Percentiles rank a stretch among this genome's conserved stretches.
phyloP scores from a whole-genome alignment of 1,140 invertebrate species.

The Bombus confusus region DNA sequence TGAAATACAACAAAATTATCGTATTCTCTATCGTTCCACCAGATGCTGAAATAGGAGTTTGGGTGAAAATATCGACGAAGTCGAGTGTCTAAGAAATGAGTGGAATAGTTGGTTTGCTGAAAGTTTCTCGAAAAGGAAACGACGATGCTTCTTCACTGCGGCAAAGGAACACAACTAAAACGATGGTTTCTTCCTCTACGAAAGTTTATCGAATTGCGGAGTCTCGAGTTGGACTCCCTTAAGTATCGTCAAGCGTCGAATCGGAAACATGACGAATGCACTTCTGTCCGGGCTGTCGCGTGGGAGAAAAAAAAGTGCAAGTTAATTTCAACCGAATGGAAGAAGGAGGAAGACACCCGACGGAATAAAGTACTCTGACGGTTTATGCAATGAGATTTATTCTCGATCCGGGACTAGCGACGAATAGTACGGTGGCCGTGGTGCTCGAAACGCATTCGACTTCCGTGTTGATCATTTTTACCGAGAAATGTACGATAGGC shows the following conservation, averaged over 20 bases:
- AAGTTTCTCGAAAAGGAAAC: neutral
- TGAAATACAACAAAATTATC: neutral
- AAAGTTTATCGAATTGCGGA: slow-evolving; percentile 39
- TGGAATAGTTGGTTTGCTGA: neutral
- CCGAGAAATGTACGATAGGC: neutral
- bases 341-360: neutral
- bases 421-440: neutral
- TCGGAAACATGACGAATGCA: slow-evolving; percentile 38
- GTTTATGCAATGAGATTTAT: neutral
- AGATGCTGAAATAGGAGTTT: neutral
- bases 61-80: neutral
- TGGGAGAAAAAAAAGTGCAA: neutral
- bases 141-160: neutral
- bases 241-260: slow-evolving; percentile 47
- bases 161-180: neutral
- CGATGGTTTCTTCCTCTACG: neutral
- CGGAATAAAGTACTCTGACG: neutral
- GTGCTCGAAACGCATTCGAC: neutral
- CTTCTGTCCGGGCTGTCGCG: neutral
- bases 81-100: neutral
- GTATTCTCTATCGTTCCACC: neutral
- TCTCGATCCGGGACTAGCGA: too few species aligned
- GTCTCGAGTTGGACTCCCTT: slow-evolving; percentile 26
- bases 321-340: slow-evolving; percentile 19
- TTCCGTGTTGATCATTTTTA: slow-evolving; percentile 14